Conservation (phyloP, 1,140 invertebrate species). For the Bombus vancouverensis region DNA sequence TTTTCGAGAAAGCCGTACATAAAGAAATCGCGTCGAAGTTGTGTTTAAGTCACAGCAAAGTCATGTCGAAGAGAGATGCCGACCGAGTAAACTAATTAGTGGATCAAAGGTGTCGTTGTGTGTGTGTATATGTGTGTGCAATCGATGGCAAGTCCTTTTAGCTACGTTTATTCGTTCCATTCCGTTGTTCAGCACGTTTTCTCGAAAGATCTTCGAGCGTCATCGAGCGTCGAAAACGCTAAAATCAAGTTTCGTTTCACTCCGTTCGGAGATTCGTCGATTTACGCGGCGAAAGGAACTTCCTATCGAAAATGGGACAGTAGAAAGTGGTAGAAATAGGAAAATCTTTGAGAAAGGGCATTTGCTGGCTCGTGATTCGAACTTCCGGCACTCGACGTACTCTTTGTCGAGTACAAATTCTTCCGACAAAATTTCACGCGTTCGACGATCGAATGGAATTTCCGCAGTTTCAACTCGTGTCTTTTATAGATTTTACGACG, state of each 20-base stretch:
- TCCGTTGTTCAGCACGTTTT: not conserved
- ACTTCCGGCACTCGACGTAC: conserved; percentile 10
- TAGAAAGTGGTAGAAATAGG: not conserved
- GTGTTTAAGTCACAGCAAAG: not conserved
- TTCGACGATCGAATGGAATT: not conserved
- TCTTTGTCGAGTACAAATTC: not conserved
- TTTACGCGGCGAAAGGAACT: not conserved
- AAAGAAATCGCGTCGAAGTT: not conserved
- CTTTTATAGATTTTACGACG: too few species aligned
- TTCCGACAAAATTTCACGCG: not conserved
- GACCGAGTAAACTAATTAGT: conserved; percentile 9
- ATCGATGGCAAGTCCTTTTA: not conserved
- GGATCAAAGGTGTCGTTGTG: not conserved
- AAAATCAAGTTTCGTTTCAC: not conserved
- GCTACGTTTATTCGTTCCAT: not conserved
- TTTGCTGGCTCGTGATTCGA: not conserved
- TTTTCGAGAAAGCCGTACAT: not conserved
- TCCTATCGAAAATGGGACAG: not conserved
- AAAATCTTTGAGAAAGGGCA: not conserved
- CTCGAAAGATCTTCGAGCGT: not conserved
- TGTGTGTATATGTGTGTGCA: not conserved
- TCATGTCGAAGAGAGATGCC: not conserved
- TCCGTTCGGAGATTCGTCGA: not conserved
- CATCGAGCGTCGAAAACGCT: not conserved
- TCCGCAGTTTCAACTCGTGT: too few species aligned